Percentiles rank a stretch among this genome's conserved stretches.
Conservation (phyloP, 2,113 vertebrate species). For the Phyllopteryx taeniolatus region DNA sequence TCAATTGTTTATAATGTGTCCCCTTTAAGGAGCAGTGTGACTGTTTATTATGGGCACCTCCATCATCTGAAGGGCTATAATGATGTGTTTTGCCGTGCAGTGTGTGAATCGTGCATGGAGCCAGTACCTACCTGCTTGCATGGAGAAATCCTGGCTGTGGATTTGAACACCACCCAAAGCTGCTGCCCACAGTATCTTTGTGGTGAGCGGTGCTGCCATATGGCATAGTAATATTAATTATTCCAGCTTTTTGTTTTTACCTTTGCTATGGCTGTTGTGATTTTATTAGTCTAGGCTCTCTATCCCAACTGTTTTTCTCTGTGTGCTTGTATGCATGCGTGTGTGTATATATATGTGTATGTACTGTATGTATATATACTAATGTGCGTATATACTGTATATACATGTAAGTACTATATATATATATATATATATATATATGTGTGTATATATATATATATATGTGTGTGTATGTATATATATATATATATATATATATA, state of each 20-base stretch:
- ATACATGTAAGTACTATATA: no score
- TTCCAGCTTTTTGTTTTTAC: background rate
- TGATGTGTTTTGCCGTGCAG: constrained; percentile 52
- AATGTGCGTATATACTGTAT: no score
- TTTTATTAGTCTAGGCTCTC: background rate
- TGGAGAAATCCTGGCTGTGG: constrained; percentile 89
- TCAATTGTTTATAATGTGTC: background rate
- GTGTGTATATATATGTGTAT: no score
- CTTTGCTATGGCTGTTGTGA: background rate
- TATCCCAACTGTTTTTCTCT: no score
- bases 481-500: no score
- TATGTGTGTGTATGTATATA: no score
- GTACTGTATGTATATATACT: no score
- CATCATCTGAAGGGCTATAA: constrained; percentile 27
- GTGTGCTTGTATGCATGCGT: no score
- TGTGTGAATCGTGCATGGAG: constrained; percentile 85
- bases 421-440: no score
- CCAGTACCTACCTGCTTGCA: constrained; percentile 81
- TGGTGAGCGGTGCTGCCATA: constrained; percentile 69
- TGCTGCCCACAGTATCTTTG: constrained; percentile 93
- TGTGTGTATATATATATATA: no score
- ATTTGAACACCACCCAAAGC: constrained; percentile 81
- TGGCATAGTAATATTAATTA: background rate
- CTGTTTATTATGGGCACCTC: constrained; percentile 5
- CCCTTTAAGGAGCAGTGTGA: background rate